Evolutionary conservation across 1,140 invertebrate genomes (phyloP).

Genomic region (Coenobita brevimanus): DNA sequence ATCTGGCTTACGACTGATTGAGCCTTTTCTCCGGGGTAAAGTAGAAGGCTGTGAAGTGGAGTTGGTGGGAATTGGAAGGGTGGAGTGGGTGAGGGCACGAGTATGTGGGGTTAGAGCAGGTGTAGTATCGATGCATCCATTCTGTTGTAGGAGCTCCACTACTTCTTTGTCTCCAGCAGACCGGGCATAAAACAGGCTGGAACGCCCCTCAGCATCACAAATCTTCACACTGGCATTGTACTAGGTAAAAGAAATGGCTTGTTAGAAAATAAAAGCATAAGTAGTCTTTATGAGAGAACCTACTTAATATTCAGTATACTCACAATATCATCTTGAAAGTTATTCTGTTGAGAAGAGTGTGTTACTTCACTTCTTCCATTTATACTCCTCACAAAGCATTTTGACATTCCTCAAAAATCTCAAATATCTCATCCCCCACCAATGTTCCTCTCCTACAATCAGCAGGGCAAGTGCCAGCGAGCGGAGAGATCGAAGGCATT

Average conservation of each 20-base stretch:
- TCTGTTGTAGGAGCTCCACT: conserved; percentile 74
- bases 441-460: no score
- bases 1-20: conserved; percentile 72
- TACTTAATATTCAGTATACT: no score
- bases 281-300: no score
- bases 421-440: no score
- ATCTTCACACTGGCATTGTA: conserved; percentile 87
- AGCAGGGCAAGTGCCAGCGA: no score
- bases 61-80: conserved; percentile 10
- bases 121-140: conserved; percentile 74
- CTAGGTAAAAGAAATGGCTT: conserved; percentile 76
- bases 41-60: conserved; percentile 61
- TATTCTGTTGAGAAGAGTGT: no score
- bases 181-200: conserved; percentile 85
- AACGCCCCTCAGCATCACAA: conserved; percentile 87
- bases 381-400: no score
- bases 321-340: no score
- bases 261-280: no score
- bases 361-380: no score
- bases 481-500: no score
- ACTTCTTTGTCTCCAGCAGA: conserved; percentile 79
- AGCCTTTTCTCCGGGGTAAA: conserved; percentile 73
- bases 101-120: conserved; percentile 50
- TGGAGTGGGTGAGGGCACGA: conserved; percentile 23
- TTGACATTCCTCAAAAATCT: no score